Conservation (phyloP, 1,140 invertebrate species). For the Euura saliciscinereae region DNA sequence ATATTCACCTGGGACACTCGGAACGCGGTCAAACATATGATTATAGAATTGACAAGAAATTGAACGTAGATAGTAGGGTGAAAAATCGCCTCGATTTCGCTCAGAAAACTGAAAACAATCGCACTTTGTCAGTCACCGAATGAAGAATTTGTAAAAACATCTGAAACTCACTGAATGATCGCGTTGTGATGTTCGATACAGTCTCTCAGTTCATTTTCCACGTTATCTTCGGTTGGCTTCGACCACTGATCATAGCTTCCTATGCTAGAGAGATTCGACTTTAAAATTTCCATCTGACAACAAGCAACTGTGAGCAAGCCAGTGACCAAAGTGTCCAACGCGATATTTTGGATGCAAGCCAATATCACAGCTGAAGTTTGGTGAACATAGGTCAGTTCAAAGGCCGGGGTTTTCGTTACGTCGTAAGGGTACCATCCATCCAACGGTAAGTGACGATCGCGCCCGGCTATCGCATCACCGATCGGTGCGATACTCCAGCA, state of each 20-base stretch:
- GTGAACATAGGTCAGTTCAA: constrained; percentile 57
- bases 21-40: constrained; percentile 62
- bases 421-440: constrained; percentile 61
- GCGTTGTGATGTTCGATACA: constrained; percentile 32
- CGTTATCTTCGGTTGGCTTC: neutral
- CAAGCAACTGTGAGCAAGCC: constrained; percentile 56
- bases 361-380: constrained; percentile 52
- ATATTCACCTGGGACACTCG: constrained; percentile 53
- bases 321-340: constrained; percentile 56
- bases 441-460: constrained; percentile 29
- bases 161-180: constrained; percentile 34
- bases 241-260: neutral
- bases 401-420: constrained; percentile 53
- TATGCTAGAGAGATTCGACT: constrained; percentile 25
- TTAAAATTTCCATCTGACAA: constrained; percentile 47
- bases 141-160: constrained; percentile 7
- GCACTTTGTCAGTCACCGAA: neutral
- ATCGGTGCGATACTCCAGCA: constrained; percentile 37
- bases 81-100: constrained; percentile 46
- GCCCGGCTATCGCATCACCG: constrained; percentile 21
- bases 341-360: constrained; percentile 56
- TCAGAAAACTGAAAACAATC: constrained; percentile 32
- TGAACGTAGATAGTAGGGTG: constrained; percentile 56
- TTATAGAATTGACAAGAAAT: constrained; percentile 59
- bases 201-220: constrained; percentile 24